A percentile compares a stretch with the other conserved stretches of the same genome.
phyloP scores from a whole-genome alignment of 2,888 invertebrate species.

The Latrodectus hesperus region DNA sequence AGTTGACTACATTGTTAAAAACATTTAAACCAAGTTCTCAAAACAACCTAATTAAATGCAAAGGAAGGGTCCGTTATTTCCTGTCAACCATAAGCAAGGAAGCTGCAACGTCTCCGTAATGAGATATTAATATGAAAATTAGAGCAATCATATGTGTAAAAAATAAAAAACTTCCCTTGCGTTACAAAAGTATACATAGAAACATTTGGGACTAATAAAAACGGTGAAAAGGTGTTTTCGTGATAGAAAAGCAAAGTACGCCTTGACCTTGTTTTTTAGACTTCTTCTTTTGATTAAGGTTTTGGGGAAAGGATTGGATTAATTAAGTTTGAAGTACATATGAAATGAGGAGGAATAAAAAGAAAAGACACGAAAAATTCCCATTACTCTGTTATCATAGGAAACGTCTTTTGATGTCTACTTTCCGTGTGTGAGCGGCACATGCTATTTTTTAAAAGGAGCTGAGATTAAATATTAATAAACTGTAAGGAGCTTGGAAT shows the following conservation, averaged over 20 bases:
- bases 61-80: too few relatives aligned
- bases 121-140: too few relatives aligned
- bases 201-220: background rate
- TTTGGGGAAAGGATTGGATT: conserved; percentile 5
- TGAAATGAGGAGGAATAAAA: conserved; percentile 10
- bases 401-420: conserved; percentile 16
- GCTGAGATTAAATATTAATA: conserved; percentile 39
- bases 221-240: conserved; percentile 5
- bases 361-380: conserved; percentile 32
- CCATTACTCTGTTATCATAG: conserved; percentile 35
- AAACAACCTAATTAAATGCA: too few relatives aligned
- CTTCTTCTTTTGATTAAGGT: conserved; percentile 3
- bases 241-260: conserved; percentile 5
- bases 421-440: conserved; percentile 7
- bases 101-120: too few relatives aligned
- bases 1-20: too few relatives aligned
- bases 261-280: background rate
- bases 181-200: too few relatives aligned
- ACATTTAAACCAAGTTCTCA: too few relatives aligned
- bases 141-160: too few relatives aligned
- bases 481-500: background rate
- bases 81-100: too few relatives aligned
- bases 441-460: background rate
- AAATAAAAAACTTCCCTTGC: too few relatives aligned
- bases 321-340: conserved; percentile 36